phyloP scores from a whole-genome alignment of 2,888 invertebrate species.

The Tortricodes alternella region DNA sequence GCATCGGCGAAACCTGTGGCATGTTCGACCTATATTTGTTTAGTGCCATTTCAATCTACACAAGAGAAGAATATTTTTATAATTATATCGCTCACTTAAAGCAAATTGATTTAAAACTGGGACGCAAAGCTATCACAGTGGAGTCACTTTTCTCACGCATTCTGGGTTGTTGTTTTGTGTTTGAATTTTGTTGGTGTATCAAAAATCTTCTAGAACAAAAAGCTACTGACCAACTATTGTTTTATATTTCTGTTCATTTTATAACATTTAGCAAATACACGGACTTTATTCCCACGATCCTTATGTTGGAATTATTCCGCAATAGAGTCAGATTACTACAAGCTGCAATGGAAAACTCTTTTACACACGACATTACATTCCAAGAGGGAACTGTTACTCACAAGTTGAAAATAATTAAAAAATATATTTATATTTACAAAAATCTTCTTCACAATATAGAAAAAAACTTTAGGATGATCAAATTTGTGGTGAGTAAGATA shows the following conservation, averaged over 20 bases:
- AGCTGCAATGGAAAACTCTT: slow-evolving; percentile 9
- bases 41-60: neutral
- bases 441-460: neutral
- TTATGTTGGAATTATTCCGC: slow-evolving; percentile 25
- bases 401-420: neutral
- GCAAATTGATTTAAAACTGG: neutral
- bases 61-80: neutral
- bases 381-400: neutral
- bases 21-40: neutral
- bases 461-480: neutral
- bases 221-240: neutral
- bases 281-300: slow-evolving; percentile 2
- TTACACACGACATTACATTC: neutral
- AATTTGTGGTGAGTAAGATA: neutral
- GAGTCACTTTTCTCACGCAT: neutral
- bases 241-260: slow-evolving; percentile 1
- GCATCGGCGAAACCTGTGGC: neutral
- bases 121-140: neutral
- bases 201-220: neutral
- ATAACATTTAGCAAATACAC: neutral
- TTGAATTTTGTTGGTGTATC: neutral
- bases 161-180: neutral
- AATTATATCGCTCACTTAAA: neutral
- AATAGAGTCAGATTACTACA: slow-evolving; percentile 17
- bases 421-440: neutral